Conservation (phyloP, 2,113 vertebrate genomes). For the Heliornis fulica region DNA sequence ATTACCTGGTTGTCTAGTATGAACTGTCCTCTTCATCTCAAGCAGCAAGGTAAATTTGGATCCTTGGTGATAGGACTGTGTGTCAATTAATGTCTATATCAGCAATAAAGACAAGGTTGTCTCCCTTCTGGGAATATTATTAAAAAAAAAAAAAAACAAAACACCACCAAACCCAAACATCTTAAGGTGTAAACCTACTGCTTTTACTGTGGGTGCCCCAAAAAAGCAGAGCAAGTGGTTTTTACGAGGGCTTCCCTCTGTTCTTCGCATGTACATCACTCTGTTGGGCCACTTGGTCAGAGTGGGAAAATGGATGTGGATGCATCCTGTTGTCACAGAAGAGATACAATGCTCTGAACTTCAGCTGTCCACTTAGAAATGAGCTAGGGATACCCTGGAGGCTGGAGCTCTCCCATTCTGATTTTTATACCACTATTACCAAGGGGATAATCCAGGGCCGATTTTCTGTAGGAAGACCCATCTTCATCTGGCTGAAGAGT, state of each 20-base stretch:
- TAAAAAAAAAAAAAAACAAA: not conserved
- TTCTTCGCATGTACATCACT: not conserved
- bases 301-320: not conserved
- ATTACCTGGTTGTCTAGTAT: not conserved
- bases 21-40: not conserved
- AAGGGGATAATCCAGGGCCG: not conserved
- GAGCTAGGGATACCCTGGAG: too few species aligned
- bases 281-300: too few species aligned
- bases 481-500: not conserved
- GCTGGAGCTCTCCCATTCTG: not conserved
- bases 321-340: not conserved
- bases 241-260: not conserved
- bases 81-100: not conserved
- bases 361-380: not conserved
- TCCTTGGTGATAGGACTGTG: not conserved
- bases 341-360: not conserved
- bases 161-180: too few species aligned
- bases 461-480: not conserved
- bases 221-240: not conserved
- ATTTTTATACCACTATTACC: not conserved
- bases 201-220: not conserved
- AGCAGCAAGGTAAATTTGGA: not conserved
- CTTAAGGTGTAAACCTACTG: not conserved
- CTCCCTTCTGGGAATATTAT: not conserved
- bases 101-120: not conserved